A percentile compares a stretch with the other conserved stretches of the same genome.
Conservation (phyloP, 2,797 vertebrate species). For the Poeciliopsis gracilis region DNA sequence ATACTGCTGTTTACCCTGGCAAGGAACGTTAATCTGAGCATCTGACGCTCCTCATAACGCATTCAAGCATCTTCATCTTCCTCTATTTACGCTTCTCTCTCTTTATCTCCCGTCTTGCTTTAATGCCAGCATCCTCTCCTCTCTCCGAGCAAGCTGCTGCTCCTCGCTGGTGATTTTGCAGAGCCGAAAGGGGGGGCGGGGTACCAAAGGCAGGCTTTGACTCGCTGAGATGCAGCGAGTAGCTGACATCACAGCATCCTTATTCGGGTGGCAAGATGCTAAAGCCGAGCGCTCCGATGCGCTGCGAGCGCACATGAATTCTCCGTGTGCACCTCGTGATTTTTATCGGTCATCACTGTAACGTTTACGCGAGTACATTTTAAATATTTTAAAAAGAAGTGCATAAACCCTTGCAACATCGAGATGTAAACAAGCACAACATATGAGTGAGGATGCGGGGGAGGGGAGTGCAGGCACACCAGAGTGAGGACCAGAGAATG, state of each 20-base stretch:
- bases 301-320: slow-evolving; percentile 8
- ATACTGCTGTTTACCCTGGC: slow-evolving; percentile 50
- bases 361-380: slow-evolving; percentile 4
- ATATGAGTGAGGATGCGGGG: slow-evolving; percentile 60
- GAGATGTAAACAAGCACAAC: slow-evolving; percentile 77
- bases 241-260: slow-evolving; percentile 73
- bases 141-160: slow-evolving; percentile 59
- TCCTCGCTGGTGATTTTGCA: slow-evolving; percentile 58
- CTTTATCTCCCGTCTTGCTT: slow-evolving; percentile 25
- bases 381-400: not conserved
- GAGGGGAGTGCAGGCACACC: slow-evolving; percentile 61
- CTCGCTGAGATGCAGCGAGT: slow-evolving; percentile 66
- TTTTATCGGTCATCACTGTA: slow-evolving; percentile 21
- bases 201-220: slow-evolving; percentile 63
- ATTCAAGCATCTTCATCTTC: slow-evolving; percentile 33
- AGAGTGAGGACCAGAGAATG: slow-evolving; percentile 52
- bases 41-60: slow-evolving; percentile 33
- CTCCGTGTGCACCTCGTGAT: slow-evolving; percentile 12
- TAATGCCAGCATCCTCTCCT: slow-evolving; percentile 58
- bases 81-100: slow-evolving; percentile 23
- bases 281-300: slow-evolving; percentile 14
- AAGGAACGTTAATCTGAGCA: slow-evolving; percentile 39
- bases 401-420: too few species aligned
- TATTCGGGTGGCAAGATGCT: slow-evolving; percentile 44
- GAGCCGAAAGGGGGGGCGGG: slow-evolving; percentile 52